These are phyloP conservation scores for Helicolenus hilgendorfi DNA, from an alignment of 2,797 vertebrate genomes.

Conservation along the genomic window DNA sequence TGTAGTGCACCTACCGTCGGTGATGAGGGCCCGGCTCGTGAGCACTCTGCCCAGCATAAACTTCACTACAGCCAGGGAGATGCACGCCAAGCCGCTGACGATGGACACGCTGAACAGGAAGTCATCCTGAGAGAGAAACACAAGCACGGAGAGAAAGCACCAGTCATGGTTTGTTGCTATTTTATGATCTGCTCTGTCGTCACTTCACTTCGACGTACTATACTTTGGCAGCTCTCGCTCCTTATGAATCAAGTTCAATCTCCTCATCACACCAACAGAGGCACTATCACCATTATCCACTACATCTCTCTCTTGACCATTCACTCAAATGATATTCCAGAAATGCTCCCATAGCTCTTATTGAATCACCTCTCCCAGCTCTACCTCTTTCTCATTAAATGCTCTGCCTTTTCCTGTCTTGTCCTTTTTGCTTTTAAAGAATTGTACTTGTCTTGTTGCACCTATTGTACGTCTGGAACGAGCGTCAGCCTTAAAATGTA, in stretches of 20 bases:
- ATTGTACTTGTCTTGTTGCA: background rate
- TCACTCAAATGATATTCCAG: background rate
- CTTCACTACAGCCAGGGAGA: constrained; percentile 93
- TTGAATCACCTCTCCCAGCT: background rate
- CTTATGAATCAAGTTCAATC: too few relatives aligned
- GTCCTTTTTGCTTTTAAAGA: background rate
- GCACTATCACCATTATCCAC: too few relatives aligned
- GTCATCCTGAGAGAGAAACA: constrained; percentile 89
- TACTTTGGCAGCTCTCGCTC: too few relatives aligned
- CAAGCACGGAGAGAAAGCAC: background rate
- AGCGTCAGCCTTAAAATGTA: background rate
- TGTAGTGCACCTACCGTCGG: constrained; percentile 90
- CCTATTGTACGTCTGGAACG: background rate
- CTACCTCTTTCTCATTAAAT: background rate
- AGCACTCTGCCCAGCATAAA: constrained; percentile 97
- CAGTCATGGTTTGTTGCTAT: background rate
- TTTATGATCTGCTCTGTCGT: background rate
- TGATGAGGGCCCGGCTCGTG: constrained; percentile 97
- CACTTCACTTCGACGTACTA: too few relatives aligned
- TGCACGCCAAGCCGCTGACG: constrained; percentile 95
- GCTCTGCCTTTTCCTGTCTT: background rate
- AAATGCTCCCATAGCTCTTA: background rate
- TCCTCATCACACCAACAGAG: too few relatives aligned
- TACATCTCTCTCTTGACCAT: background rate
- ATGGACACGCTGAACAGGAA: constrained; percentile 98